phyloP scores from a whole-genome alignment of 2,888 invertebrate species.

The Trissolcus japonicus region DNA sequence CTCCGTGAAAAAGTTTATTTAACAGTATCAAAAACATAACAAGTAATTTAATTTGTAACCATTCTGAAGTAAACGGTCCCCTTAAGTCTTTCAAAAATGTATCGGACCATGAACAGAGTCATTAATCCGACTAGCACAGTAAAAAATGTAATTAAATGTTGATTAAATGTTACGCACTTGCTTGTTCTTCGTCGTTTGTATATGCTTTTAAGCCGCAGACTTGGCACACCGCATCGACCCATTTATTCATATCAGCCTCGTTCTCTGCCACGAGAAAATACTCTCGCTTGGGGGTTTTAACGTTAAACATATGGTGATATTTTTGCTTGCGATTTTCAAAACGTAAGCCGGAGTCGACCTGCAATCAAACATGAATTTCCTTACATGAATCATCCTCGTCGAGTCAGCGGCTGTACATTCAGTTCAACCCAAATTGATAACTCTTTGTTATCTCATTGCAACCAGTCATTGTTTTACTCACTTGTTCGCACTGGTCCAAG shows the following conservation, averaged over 20 bases:
- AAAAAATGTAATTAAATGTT: conserved; percentile 33
- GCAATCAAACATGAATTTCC: conserved; percentile 40
- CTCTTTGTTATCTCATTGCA: neutral
- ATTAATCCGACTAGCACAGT: neutral
- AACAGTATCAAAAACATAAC: too few species aligned
- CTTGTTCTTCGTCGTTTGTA: conserved; percentile 78
- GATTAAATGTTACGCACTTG: conserved; percentile 63
- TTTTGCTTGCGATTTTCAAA: conserved; percentile 89
- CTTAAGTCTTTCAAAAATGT: too few species aligned
- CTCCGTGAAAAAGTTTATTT: too few species aligned
- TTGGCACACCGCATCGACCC: conserved; percentile 96
- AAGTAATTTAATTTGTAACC: too few species aligned
- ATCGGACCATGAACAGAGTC: neutral
- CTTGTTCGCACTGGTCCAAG: conserved; percentile 97
- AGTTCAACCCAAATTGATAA: neutral
- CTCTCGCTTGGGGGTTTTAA: conserved; percentile 90
- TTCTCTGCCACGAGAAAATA: conserved; percentile 96
- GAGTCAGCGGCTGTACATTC: too few species aligned
- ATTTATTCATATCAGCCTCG: conserved; percentile 94
- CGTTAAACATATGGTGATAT: conserved; percentile 91
- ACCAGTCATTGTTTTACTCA: conserved; percentile 71
- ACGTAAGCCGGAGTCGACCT: conserved; percentile 91
- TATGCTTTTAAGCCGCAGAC: conserved; percentile 91
- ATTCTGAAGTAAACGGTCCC: too few species aligned
- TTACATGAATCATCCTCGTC: neutral